Percentiles rank a stretch among this genome's conserved stretches.
Conservation (phyloP, 2,113 vertebrate species). For the Sarotherodon lohbergeri region DNA sequence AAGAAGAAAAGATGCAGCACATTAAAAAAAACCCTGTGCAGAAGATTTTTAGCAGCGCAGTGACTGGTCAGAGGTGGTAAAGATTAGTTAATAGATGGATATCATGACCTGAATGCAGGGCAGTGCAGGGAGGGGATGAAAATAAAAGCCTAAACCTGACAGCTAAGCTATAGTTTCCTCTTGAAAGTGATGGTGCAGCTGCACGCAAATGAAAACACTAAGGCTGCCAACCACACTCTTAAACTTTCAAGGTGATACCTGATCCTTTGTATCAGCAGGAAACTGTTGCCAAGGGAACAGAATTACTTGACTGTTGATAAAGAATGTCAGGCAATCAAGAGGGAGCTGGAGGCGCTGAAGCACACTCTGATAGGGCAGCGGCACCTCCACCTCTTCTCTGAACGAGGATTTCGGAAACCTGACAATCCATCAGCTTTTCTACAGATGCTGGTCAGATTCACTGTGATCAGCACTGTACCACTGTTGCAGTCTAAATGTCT, state of each 20-base stretch:
- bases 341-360: conserved; percentile 49
- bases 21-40: background rate
- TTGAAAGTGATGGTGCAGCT: conserved; percentile 19
- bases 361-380: conserved; percentile 41
- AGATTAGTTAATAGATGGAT: background rate
- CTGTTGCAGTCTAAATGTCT: conserved; percentile 7
- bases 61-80: background rate
- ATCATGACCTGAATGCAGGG: conserved; percentile 4
- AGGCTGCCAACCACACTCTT: conserved; percentile 35
- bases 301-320: conserved; percentile 71
- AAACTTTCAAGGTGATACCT: conserved; percentile 70
- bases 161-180: conserved; percentile 5
- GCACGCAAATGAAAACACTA: conserved; percentile 39
- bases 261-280: conserved; percentile 64
- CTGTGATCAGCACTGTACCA: background rate
- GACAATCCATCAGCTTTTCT: conserved; percentile 32
- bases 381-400: conserved; percentile 32
- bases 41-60: background rate
- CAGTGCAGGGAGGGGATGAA: background rate
- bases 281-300: conserved; percentile 68
- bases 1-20: background rate
- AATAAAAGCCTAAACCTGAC: background rate
- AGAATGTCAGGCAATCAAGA: conserved; percentile 71
- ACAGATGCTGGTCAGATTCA: conserved; percentile 12
- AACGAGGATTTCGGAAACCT: conserved; percentile 23